Percentiles rank a stretch among this genome's conserved stretches.
Conservation (phyloP, 2,797 vertebrate species). For the Sebastes cheni region DNA sequence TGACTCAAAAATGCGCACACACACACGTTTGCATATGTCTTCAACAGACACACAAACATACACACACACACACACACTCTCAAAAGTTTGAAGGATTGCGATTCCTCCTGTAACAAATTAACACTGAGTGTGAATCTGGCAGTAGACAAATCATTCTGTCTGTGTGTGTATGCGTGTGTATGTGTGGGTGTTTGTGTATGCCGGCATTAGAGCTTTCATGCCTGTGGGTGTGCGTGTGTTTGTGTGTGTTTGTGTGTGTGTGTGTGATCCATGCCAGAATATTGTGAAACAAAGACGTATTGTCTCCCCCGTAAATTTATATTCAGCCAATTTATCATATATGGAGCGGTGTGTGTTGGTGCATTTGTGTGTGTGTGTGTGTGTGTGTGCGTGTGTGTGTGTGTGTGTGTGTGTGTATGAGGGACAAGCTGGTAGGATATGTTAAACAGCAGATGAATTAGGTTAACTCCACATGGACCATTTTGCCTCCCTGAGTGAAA, state of each 20-base stretch:
- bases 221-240: neutral
- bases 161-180: neutral
- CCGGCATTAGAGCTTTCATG: constrained; percentile 6
- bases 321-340: constrained; percentile 75
- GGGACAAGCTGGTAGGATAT: constrained; percentile 12
- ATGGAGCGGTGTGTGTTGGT: constrained; percentile 1
- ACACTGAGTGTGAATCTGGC: constrained; percentile 78
- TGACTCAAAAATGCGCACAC: neutral
- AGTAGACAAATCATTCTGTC: constrained; percentile 82
- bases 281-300: constrained; percentile 74
- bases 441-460: constrained; percentile 46
- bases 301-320: constrained; percentile 60
- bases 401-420: neutral
- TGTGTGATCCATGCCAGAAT: constrained; percentile 37
- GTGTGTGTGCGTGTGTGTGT: neutral
- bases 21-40: neutral
- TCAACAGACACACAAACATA: constrained; percentile 27
- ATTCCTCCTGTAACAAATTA: constrained; percentile 82
- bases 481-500: constrained; percentile 50
- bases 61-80: neutral
- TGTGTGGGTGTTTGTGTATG: neutral
- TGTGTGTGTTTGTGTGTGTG: neutral
- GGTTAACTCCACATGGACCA: constrained; percentile 10
- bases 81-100: constrained; percentile 79
- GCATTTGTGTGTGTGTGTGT: neutral